These are phyloP conservation scores for Magallana angulata DNA, from an alignment of 1,140 invertebrate species.

Conservation along the genomic window DNA sequence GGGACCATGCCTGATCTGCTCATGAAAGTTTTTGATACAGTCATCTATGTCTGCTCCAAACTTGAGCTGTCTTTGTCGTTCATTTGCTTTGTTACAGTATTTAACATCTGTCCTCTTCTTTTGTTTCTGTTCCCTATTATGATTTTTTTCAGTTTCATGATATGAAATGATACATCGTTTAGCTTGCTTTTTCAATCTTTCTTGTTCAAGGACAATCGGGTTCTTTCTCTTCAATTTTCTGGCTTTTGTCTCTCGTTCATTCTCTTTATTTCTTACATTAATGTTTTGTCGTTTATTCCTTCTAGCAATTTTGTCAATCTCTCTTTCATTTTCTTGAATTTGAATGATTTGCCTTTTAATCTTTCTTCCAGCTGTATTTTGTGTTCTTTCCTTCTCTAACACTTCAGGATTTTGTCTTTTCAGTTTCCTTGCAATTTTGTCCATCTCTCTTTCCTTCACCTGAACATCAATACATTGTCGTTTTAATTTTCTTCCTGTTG, in stretches of 20 bases:
- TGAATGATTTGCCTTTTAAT: too few species aligned
- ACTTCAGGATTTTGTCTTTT: too few species aligned
- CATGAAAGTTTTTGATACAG: conserved; percentile 41
- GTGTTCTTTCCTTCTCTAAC: too few species aligned
- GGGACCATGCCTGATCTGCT: conserved; percentile 21
- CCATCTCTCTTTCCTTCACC: too few species aligned
- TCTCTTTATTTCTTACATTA: not conserved
- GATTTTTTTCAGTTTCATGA: not conserved
- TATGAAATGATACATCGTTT: conserved; percentile 2
- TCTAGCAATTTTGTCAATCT: too few species aligned
- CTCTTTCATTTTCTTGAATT: too few species aligned
- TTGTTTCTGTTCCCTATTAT: not conserved
- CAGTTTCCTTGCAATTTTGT: too few species aligned
- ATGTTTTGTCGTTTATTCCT: too few species aligned
- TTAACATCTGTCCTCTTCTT: not conserved
- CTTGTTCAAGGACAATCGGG: not conserved
- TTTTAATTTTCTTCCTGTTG: too few species aligned
- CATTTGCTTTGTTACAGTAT: not conserved
- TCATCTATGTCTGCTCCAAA: not conserved
- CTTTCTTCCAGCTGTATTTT: too few species aligned
- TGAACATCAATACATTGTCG: too few species aligned
- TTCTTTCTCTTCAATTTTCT: conserved; percentile 22
- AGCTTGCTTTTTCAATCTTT: conserved; percentile 23
- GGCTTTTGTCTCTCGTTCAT: not conserved
- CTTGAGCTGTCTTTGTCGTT: conserved; percentile 20